phyloP scores from a whole-genome alignment of 2,797 vertebrate genomes.

The Microctenopoma steveboyesi region DNA sequence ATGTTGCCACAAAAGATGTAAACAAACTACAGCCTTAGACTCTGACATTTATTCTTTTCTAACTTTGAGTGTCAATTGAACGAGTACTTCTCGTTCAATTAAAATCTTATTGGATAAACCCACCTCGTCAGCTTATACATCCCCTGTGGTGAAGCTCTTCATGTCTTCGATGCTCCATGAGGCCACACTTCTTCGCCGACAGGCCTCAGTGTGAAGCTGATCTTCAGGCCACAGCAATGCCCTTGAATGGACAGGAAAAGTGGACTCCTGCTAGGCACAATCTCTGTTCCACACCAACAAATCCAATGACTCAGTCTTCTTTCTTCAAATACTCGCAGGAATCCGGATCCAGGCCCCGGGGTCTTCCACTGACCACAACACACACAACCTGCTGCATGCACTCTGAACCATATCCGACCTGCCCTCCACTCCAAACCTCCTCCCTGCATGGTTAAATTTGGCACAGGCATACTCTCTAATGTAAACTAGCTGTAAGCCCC shows the following conservation, averaged over 20 bases:
- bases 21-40: slow-evolving; percentile 20
- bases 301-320: slow-evolving; percentile 35
- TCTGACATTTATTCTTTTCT: not conserved
- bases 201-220: slow-evolving; percentile 57
- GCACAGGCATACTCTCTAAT: slow-evolving; percentile 71
- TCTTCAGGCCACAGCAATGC: slow-evolving; percentile 62
- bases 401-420: slow-evolving; percentile 63
- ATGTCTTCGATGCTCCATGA: slow-evolving; percentile 64
- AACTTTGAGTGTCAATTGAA: not conserved
- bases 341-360: slow-evolving; percentile 50
- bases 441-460: slow-evolving; percentile 77
- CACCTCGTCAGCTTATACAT: slow-evolving; percentile 77
- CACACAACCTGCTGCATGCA: slow-evolving; percentile 57
- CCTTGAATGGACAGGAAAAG: slow-evolving; percentile 82
- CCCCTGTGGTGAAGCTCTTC: slow-evolving; percentile 52
- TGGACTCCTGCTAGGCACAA: slow-evolving; percentile 35
- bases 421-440: slow-evolving; percentile 25
- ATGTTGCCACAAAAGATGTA: slow-evolving; percentile 4
- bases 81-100: not conserved
- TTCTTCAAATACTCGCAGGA: slow-evolving; percentile 43
- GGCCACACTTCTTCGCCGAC: slow-evolving; percentile 43
- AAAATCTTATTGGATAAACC: slow-evolving; percentile 27
- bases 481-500: slow-evolving; percentile 73
- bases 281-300: slow-evolving; percentile 50
- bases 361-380: slow-evolving; percentile 66